Conservation (phyloP, 1,140 invertebrate genomes). For the Drosophila rufa region DNA sequence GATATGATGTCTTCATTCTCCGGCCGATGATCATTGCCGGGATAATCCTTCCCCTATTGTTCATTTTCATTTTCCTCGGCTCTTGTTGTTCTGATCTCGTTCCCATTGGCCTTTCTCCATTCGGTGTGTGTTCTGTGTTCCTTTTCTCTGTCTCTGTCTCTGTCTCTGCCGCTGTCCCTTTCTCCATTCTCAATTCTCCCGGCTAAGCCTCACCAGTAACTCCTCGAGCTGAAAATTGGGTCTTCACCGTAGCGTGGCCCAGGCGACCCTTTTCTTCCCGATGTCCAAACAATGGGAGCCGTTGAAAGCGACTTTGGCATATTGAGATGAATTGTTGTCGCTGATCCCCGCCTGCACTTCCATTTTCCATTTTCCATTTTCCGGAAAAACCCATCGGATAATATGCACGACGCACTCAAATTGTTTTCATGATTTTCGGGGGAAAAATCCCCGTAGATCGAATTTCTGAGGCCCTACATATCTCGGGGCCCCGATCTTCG, state of each 20-base stretch:
- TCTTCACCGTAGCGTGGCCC: conserved; percentile 14
- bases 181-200: conserved; percentile 4
- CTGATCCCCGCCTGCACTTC: conserved; percentile 19
- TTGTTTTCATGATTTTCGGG: neutral
- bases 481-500: conserved; percentile 26
- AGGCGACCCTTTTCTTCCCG: conserved; percentile 44
- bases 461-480: conserved; percentile 24
- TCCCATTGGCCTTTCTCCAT: conserved; percentile 19
- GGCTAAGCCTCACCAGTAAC: conserved; percentile 37
- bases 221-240: conserved; percentile 53
- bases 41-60: conserved; percentile 73
- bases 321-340: conserved; percentile 78
- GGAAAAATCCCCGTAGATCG: conserved; percentile 22
- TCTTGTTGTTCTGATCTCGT: conserved; percentile 4
- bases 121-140: neutral
- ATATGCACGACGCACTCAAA: conserved; percentile 1
- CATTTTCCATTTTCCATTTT: conserved; percentile 21
- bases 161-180: neutral
- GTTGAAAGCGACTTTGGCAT: conserved; percentile 82
- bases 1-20: conserved; percentile 75
- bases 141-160: no score
- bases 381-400: conserved; percentile 8
- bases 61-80: conserved; percentile 31
- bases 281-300: conserved; percentile 78
- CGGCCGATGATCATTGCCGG: conserved; percentile 77